Evolutionary conservation across 2,113 vertebrate genomes (phyloP), one percentile per base, ranked within the genome.

Genomic region (Perognathus longimembris): DNA sequence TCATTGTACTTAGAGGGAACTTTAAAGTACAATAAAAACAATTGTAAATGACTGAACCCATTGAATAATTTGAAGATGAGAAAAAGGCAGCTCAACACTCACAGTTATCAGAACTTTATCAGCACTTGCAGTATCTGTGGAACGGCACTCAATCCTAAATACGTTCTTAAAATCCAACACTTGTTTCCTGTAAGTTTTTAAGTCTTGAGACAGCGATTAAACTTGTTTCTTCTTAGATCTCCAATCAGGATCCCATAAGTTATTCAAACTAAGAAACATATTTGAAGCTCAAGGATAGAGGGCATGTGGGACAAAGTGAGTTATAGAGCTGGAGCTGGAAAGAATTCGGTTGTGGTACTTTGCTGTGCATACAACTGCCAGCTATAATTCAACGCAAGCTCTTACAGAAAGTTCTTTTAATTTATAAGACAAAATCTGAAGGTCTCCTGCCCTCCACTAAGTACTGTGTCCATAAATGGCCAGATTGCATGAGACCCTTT

Each of bases 401-500:
- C 88, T 91, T 57, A 88, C 69, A 92, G 85, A 79, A 74, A 92
- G 59, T 45, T 67, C 89, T 63, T 18, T 82, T 88, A 93, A 93
- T 91, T 93, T 90, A 91, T 66, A 70, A 73, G 66, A 75, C 20
- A 88, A 91, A 92, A 95, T 91, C 81, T 79, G n/a, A 90, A 91
- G 36, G 57, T 50, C 59, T 26, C 59, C 59, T n/a, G 54, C 85
- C 59, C 36, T 32, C 4, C 6, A n/a, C 4, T 36, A 88, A 88
- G 88, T 76, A 42, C 38, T 79, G 4, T 88, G 34, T 71, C 90
- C 93, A 93, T 96, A 95, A 95, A 92, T 96, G 95, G 94, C 57
- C 69, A 89, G 85, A 85, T 82, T 82, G 38, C 64, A 78, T 34
- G 74, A 18, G 69, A 88, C n/a, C 30, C 14, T 94, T 90, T 67